Evolutionary conservation across 2,888 invertebrate species (phyloP).

Genomic region (Xestia c-nigrum): DNA sequence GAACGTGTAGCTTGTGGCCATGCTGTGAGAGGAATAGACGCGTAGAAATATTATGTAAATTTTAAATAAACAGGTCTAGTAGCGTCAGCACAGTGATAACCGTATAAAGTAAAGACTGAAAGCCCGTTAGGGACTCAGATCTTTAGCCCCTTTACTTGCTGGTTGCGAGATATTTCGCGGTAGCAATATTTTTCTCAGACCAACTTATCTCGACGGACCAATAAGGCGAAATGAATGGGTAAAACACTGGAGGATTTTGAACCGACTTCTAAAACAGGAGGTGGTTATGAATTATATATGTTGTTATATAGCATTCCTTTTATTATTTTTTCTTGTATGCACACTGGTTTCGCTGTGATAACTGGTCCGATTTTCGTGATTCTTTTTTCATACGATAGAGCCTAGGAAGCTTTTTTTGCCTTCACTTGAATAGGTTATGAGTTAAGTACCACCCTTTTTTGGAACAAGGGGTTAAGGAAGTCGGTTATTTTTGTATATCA

Average conservation of each 20-base stretch:
- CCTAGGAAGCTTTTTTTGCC: too few species aligned
- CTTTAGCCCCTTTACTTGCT: constrained; percentile 1
- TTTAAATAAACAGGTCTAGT: constrained; percentile 15
- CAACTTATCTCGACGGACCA: constrained; percentile 11
- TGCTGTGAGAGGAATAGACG: not conserved
- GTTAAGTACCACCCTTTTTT: too few species aligned
- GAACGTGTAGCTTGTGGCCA: not conserved
- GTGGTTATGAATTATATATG: too few species aligned
- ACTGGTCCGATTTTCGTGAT: too few species aligned
- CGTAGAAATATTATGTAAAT: constrained; percentile 33
- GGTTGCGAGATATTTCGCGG: not conserved
- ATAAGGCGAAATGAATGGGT: constrained; percentile 18
- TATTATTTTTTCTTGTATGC: too few species aligned
- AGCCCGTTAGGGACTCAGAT: not conserved
- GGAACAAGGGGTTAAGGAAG: too few species aligned
- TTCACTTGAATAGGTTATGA: too few species aligned
- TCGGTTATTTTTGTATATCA: too few species aligned
- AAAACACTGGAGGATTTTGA: not conserved
- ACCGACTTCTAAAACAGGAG: too few species aligned
- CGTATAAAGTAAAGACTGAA: constrained; percentile 13
- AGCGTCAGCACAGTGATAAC: constrained; percentile 4
- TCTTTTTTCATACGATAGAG: too few species aligned
- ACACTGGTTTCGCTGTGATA: too few species aligned
- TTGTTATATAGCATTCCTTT: too few species aligned
- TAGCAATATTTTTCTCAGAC: constrained; percentile 16